Conservation (phyloP, 2,888 invertebrate species). For the Dasysyrphus tricinctus region DNA sequence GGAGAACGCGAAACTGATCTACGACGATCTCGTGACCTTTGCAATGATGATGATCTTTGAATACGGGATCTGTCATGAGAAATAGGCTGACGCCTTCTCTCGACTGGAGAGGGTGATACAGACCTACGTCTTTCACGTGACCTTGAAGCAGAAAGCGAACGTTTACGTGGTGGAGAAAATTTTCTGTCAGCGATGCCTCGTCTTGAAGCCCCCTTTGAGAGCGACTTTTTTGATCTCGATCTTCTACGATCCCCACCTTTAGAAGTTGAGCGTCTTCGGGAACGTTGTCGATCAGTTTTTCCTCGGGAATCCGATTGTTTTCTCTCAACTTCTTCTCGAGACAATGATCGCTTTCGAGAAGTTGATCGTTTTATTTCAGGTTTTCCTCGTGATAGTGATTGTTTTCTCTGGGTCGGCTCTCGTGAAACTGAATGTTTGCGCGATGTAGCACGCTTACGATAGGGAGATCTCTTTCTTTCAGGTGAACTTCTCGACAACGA, state of each 20-base stretch:
- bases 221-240: conserved; percentile 35
- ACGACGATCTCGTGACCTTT: conserved; percentile 51
- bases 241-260: conserved; percentile 33
- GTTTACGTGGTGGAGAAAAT: conserved; percentile 20
- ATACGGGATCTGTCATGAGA: conserved; percentile 38
- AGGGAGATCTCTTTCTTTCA: conserved; percentile 38
- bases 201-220: conserved; percentile 4
- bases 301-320: conserved; percentile 34
- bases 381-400: conserved; percentile 29
- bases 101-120: conserved; percentile 26
- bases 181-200: background rate
- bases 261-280: conserved; percentile 52
- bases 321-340: conserved; percentile 26
- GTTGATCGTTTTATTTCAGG: conserved; percentile 11
- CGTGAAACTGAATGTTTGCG: conserved; percentile 27
- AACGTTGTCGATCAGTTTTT: conserved; percentile 32
- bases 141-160: conserved; percentile 41
- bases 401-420: conserved; percentile 29
- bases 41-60: conserved; percentile 50
- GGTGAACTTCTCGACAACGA: conserved; percentile 46
- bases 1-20: conserved; percentile 61
- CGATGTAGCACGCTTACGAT: conserved; percentile 10
- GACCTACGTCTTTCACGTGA: conserved; percentile 54
- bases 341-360: conserved; percentile 38
- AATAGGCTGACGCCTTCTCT: conserved; percentile 38